These are phyloP conservation scores for Hemicentrotus pulcherrimus DNA, from an alignment of 35 echinoderm and acorn worm genomes.

Conservation along the genomic window DNA sequence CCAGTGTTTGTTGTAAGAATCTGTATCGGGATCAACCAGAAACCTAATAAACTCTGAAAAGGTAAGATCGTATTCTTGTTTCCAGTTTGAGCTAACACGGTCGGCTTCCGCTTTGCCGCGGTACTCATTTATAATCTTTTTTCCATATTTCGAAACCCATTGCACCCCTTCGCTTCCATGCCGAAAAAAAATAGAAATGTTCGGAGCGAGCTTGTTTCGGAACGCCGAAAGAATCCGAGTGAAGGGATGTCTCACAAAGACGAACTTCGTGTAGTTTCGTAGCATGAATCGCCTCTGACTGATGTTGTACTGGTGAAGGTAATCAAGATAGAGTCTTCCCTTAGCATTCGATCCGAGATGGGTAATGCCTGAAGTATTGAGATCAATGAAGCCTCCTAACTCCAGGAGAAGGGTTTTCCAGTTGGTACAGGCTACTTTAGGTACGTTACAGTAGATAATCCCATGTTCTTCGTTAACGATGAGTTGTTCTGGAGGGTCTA, in stretches of 20 bases:
- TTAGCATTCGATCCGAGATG: slow-evolving; percentile 64
- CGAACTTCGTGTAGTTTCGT: slow-evolving; percentile 55
- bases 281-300: slow-evolving; percentile 11
- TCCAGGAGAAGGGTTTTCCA: slow-evolving; percentile 58
- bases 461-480: slow-evolving; percentile 61
- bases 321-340: slow-evolving; percentile 55
- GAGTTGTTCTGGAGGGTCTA: slow-evolving; percentile 40
- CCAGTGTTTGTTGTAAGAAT: slow-evolving; percentile 55
- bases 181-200: slow-evolving; percentile 24
- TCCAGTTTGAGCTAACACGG: background rate
- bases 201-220: slow-evolving; percentile 65
- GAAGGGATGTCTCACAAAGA: slow-evolving; percentile 76
- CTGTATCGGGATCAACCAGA: background rate
- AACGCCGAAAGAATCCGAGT: slow-evolving; percentile 70
- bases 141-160: slow-evolving; percentile 7
- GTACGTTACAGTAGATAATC: slow-evolving; percentile 58
- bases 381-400: background rate
- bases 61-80: slow-evolving; percentile 50
- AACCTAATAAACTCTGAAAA: slow-evolving; percentile 67
- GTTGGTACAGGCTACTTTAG: slow-evolving; percentile 58
- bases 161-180: background rate
- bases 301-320: slow-evolving; percentile 51
- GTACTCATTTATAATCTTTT: slow-evolving; percentile 28
- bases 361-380: slow-evolving; percentile 49
- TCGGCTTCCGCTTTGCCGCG: background rate